phyloP scores from a whole-genome alignment of 1,140 invertebrate genomes.

The Drosophila ironensis region DNA sequence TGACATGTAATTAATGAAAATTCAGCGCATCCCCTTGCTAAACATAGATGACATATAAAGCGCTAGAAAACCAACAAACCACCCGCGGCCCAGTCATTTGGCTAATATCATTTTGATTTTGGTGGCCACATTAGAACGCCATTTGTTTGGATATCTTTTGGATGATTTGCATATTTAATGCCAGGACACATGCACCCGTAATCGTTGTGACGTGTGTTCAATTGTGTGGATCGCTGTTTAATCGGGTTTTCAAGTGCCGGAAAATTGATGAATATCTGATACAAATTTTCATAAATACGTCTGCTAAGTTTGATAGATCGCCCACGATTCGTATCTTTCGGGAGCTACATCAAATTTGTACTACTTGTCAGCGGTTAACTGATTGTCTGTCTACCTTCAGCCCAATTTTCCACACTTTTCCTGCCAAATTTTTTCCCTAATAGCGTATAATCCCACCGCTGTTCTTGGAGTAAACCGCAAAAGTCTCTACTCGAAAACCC shows the following conservation, averaged over 20 bases:
- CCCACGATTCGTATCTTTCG: no score
- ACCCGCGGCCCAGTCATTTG: conserved; percentile 14
- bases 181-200: no score
- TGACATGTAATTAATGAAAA: no score
- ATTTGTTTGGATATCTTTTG: conserved; percentile 57
- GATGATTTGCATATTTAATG: no score
- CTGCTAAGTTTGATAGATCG: no score
- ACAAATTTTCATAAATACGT: no score
- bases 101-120: conserved; percentile 77
- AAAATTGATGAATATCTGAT: no score
- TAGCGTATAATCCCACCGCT: conserved; percentile 11
- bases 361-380: neutral
- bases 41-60: conserved; percentile 11
- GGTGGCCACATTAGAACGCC: conserved; percentile 71
- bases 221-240: no score
- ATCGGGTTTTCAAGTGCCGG: no score
- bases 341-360: no score
- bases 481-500: conserved; percentile 3
- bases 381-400: conserved; percentile 8
- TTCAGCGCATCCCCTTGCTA: conserved; percentile 3
- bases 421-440: conserved; percentile 17
- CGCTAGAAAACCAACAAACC: neutral
- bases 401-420: conserved; percentile 3
- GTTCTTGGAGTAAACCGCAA: neutral
- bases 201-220: no score